These are phyloP conservation scores for Petrocephalus microphthalmus DNA, from an alignment of 2,113 vertebrate genomes.

Conservation along the genomic window DNA sequence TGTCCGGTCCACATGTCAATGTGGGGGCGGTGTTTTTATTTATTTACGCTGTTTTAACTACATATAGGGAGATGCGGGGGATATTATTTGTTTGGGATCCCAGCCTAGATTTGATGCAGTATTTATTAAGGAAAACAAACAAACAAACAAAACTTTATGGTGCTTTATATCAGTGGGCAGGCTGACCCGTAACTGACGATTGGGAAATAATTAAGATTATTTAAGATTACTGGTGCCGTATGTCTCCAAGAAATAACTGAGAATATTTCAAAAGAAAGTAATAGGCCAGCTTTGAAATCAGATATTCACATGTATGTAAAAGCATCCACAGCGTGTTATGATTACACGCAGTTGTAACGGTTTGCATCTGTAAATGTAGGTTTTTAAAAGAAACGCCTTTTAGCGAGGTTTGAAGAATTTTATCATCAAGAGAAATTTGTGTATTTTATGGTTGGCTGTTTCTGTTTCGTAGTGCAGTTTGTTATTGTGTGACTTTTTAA, in stretches of 20 bases:
- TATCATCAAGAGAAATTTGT: neutral
- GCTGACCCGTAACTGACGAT: neutral
- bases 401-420: neutral
- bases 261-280: neutral
- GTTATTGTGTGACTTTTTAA: neutral
- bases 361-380: neutral
- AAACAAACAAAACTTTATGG: neutral
- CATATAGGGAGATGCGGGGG: neutral
- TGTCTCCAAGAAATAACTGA: neutral
- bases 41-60: neutral
- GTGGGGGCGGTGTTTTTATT: constrained; percentile 12
- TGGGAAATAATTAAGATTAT: too few relatives aligned
- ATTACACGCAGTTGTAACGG: neutral
- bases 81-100: neutral
- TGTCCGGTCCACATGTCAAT: constrained; percentile 17
- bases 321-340: neutral
- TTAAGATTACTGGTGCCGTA: too few relatives aligned
- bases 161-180: neutral
- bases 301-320: neutral
- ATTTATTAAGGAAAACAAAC: neutral
- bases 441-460: neutral
- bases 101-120: neutral
- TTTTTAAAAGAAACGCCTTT: too few relatives aligned
- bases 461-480: neutral
- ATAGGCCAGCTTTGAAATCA: neutral